Percentiles rank a stretch among this genome's conserved stretches.
These are phyloP conservation scores for Petrocephalus zakoni DNA, from an alignment of 2,113 vertebrate species.

Conservation along the genomic window DNA sequence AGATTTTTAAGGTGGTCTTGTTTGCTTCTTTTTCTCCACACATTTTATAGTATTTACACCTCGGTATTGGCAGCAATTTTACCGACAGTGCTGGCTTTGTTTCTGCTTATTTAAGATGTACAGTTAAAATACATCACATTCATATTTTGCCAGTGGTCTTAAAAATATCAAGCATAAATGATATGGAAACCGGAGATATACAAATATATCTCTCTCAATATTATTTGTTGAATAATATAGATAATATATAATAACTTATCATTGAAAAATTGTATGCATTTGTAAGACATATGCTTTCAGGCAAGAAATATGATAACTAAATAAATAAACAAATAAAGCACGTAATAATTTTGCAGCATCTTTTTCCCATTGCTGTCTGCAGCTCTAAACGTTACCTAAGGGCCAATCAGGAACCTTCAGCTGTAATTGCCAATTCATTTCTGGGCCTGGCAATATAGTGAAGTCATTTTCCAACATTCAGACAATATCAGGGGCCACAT, in stretches of 20 bases:
- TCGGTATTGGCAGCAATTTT: not conserved
- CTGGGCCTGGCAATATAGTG: conserved; percentile 61
- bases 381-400: conserved; percentile 57
- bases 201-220: not conserved
- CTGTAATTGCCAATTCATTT: conserved; percentile 73
- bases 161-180: not conserved
- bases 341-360: not conserved
- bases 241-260: not conserved
- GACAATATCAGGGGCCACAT: conserved; percentile 57
- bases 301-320: not conserved
- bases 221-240: not conserved
- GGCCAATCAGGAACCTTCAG: conserved; percentile 53
- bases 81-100: not conserved
- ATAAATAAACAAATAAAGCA: not conserved
- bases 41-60: not conserved
- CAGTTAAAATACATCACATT: not conserved
- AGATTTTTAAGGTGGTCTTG: not conserved
- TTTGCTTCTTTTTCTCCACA: not conserved
- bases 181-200: not conserved
- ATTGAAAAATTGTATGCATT: not conserved
- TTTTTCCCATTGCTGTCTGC: conserved; percentile 44
- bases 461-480: conserved; percentile 67
- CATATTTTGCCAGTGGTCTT: not conserved
- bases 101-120: not conserved
- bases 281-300: not conserved